Percentiles rank a stretch among this genome's conserved stretches.
Evolutionary conservation across 2,113 vertebrate species (phyloP).

Genomic region (Callopanchax toddi): DNA sequence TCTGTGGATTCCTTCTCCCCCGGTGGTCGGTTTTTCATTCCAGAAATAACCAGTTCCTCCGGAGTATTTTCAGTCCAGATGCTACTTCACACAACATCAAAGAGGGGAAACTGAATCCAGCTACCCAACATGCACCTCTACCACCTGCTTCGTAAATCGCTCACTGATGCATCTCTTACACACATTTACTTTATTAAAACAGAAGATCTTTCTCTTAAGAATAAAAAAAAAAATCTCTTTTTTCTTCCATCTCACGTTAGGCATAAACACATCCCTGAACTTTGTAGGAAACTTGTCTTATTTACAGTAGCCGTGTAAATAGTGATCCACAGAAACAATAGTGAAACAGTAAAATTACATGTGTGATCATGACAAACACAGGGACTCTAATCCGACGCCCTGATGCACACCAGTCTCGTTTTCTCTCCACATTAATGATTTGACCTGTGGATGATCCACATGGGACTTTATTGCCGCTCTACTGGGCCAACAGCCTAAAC

Average conservation of each 20-base stretch:
- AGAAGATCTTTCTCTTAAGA: background rate
- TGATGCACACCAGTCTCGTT: slow-evolving; percentile 62
- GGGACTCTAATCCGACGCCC: slow-evolving; percentile 62
- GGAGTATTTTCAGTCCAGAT: slow-evolving; percentile 56
- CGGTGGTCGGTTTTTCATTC: slow-evolving; percentile 65
- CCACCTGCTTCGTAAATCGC: slow-evolving; percentile 33
- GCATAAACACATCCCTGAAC: slow-evolving; percentile 69
- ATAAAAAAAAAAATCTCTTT: background rate
- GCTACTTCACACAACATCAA: slow-evolving; percentile 65
- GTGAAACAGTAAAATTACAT: slow-evolving; percentile 63
- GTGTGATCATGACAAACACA: slow-evolving; percentile 62
- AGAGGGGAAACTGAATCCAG: slow-evolving; percentile 49
- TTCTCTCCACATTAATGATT: too few species aligned
- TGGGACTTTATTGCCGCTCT: slow-evolving; percentile 59
- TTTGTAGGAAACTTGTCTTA: slow-evolving; percentile 51
- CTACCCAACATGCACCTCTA: slow-evolving; percentile 7
- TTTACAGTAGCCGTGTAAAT: slow-evolving; percentile 65
- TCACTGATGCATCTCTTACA: slow-evolving; percentile 14
- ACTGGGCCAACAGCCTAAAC: slow-evolving; percentile 58
- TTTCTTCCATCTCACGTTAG: slow-evolving; percentile 23
- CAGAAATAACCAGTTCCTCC: slow-evolving; percentile 61
- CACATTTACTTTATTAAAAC: slow-evolving; percentile 17
- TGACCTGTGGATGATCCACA: slow-evolving; percentile 34
- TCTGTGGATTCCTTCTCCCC: slow-evolving; percentile 27
- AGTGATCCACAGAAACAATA: slow-evolving; percentile 68